These are phyloP conservation scores for Sturnus vulgaris DNA, from an alignment of 2,113 vertebrate species.

Conservation along the genomic window DNA sequence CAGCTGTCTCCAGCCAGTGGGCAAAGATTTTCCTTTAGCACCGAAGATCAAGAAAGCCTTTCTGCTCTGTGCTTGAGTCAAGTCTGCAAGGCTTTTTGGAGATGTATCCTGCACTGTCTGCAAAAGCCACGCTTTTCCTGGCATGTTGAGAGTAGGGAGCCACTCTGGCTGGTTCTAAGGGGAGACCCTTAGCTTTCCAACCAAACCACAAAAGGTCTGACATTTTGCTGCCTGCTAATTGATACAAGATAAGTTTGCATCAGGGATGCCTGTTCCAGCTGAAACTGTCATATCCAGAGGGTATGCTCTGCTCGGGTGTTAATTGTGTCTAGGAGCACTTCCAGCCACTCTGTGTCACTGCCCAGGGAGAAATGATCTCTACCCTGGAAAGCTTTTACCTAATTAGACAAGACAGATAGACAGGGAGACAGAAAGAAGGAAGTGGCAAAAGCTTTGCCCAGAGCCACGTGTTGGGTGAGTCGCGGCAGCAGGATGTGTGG, in stretches of 20 bases:
- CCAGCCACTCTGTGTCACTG: neutral
- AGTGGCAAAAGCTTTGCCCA: neutral
- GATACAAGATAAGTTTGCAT: neutral
- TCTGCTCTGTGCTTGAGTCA: neutral
- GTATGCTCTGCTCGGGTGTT: neutral
- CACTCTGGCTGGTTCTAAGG: neutral
- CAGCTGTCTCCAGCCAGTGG: neutral
- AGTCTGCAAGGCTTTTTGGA: neutral
- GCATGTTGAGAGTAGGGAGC: neutral
- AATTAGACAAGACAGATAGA: neutral
- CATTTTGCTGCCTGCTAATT: neutral
- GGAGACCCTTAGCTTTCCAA: neutral
- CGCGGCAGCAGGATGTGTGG: neutral
- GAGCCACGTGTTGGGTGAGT: neutral
- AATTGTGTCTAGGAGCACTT: neutral
- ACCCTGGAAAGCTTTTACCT: slow-evolving; percentile 41
- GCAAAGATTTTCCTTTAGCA: neutral
- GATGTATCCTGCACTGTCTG: neutral
- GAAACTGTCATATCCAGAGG: neutral
- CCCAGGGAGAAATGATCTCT: neutral
- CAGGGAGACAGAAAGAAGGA: slow-evolving; percentile 4
- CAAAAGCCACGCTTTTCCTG: neutral
- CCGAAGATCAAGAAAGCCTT: neutral
- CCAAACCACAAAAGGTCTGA: neutral
- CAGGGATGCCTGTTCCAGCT: neutral